Percentiles rank a stretch among this genome's conserved stretches.
phyloP scores from a whole-genome alignment of 2,888 invertebrate species.

The Drosophila aldrichi region DNA sequence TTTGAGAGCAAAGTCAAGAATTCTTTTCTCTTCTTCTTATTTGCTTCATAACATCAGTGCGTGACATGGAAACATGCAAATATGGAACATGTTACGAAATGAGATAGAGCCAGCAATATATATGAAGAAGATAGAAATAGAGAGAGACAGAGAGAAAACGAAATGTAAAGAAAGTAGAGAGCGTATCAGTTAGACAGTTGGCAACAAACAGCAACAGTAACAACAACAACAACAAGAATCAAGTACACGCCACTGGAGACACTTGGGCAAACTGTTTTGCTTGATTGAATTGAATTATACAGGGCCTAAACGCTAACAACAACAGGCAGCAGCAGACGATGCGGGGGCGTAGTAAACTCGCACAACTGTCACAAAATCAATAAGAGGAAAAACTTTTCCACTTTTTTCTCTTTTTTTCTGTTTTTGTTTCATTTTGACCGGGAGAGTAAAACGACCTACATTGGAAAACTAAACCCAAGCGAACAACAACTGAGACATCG shows the following conservation, averaged over 20 bases:
- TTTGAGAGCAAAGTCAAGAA: slow-evolving; percentile 41
- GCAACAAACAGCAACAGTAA: slow-evolving; percentile 21
- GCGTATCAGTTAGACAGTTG: slow-evolving; percentile 41
- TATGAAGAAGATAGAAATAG: too few species aligned
- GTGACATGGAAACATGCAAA: slow-evolving; percentile 59
- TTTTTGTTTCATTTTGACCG: slow-evolving; percentile 3
- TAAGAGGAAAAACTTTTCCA: slow-evolving; percentile 57
- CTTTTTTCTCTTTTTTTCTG: not conserved
- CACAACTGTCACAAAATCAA: slow-evolving; percentile 76
- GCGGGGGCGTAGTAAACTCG: slow-evolving; percentile 5
- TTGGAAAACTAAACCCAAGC: slow-evolving; percentile 19
- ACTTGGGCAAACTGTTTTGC: slow-evolving; percentile 77
- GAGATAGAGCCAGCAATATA: slow-evolving; percentile 2
- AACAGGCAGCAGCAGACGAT: slow-evolving; percentile 3
- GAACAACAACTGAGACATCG: slow-evolving; percentile 37
- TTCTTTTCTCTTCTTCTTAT: slow-evolving; percentile 8
- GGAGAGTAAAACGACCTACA: slow-evolving; percentile 21
- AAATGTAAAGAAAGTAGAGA: slow-evolving; percentile 24
- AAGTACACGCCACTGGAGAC: slow-evolving; percentile 80
- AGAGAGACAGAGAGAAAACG: not conserved
- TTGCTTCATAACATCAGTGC: slow-evolving; percentile 37
- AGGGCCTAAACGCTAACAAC: slow-evolving; percentile 67
- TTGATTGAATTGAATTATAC: slow-evolving; percentile 77
- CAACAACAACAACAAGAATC: slow-evolving; percentile 44
- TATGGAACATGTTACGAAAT: slow-evolving; percentile 40